These are phyloP conservation scores for Gallinago stenura DNA, from an alignment of 2,797 vertebrate species.

Conservation along the genomic window DNA sequence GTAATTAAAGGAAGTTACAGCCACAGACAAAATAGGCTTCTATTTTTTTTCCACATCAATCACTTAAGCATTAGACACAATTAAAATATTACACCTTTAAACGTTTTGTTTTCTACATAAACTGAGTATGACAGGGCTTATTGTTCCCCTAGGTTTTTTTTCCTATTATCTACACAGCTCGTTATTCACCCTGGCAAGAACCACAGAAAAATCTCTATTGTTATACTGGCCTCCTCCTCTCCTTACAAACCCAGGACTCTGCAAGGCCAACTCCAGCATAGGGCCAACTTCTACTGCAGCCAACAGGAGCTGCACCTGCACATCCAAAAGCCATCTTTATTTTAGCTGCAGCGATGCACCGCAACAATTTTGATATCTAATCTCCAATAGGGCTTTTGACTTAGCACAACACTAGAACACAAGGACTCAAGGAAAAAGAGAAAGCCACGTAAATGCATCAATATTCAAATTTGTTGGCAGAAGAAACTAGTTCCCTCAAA, in stretches of 20 bases:
- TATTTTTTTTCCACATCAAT: background rate
- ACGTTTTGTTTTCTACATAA: background rate
- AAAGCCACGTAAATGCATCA: background rate
- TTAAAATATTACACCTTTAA: background rate
- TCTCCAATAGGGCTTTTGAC: background rate
- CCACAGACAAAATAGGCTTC: background rate
- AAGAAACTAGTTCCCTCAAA: background rate
- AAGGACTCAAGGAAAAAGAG: background rate
- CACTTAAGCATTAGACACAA: background rate
- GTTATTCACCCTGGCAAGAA: background rate
- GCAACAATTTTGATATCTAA: background rate
- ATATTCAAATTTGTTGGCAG: background rate
- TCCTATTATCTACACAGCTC: background rate
- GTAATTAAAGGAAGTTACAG: constrained; percentile 6
- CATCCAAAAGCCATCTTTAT: background rate
- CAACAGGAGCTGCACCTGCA: background rate
- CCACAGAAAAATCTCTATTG: background rate
- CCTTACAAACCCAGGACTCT: background rate
- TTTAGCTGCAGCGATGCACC: background rate
- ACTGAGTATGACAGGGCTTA: background rate
- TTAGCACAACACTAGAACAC: background rate
- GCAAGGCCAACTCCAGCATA: background rate
- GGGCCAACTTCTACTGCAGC: background rate
- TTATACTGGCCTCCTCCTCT: background rate
- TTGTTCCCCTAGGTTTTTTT: background rate